A percentile compares a stretch with the other conserved stretches of the same genome.
phyloP scores from a whole-genome alignment of 2,113 vertebrate genomes.

The Trogon surrucura region DNA sequence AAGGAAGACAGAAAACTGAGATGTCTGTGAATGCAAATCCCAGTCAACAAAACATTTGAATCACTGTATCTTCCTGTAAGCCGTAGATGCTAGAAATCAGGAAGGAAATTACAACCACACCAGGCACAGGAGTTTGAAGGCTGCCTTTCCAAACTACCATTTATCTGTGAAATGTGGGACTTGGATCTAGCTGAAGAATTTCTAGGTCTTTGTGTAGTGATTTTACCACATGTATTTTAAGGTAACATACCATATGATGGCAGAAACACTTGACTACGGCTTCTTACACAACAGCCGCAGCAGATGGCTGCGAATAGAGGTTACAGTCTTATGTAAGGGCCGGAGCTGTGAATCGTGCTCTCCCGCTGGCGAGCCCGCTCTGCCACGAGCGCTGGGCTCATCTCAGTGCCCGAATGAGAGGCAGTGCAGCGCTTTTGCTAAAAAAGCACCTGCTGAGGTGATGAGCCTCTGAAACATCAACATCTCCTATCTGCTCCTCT shows the following conservation, averaged over 20 bases:
- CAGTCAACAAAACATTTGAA: neutral
- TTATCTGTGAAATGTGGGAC: neutral
- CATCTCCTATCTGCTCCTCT: neutral
- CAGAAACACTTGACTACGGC: fast-evolving
- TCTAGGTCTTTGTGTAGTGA: neutral
- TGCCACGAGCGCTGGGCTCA: fast-evolving
- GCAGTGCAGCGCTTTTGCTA: fast-evolving
- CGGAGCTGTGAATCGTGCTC: neutral
- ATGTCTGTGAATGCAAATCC: neutral
- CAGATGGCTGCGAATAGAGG: slow-evolving; percentile 8
- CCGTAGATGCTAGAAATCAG: neutral
- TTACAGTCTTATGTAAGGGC: neutral
- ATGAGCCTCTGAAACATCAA: neutral
- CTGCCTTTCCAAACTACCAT: neutral
- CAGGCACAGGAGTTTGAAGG: neutral
- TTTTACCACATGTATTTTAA: neutral
- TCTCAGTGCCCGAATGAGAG: neutral
- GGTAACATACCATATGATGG: neutral
- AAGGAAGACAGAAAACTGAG: neutral
- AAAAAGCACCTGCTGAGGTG: neutral
- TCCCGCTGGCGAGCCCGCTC: neutral
- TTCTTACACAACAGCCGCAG: neutral
- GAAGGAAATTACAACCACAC: neutral
- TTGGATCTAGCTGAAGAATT: neutral
- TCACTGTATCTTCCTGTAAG: neutral